Base-by-base conservation (phyloP, 2,888 invertebrate genomes). In the Oligia fasciuncula region DNA sequence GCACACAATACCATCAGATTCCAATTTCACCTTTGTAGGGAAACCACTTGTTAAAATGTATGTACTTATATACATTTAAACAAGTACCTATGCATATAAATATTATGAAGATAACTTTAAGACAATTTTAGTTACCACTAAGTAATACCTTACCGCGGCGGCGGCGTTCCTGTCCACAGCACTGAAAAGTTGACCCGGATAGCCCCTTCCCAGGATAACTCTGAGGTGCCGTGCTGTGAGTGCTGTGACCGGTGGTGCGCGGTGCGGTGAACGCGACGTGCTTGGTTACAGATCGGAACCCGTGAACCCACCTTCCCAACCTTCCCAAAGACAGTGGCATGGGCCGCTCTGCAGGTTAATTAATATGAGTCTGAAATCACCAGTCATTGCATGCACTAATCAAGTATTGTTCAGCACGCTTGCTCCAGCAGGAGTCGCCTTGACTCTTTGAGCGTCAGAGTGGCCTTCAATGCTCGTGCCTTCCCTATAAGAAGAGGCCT, bases 11-110 rank as follows among this genome's bases (percentile, higher is more conserved):
- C 46, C 40, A 40, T 29, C 9, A n/a, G 70, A 74, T 74, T 80
- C 74, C 67, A 67, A 67, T 74, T 80, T 74, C 80, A 62, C 74
- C 66, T 23, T 19, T n/a, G 70, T 43, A 66, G 54, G n/a, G n/a
- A 29, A 4, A 60, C 11, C 29, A 54, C 54, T 8, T 54, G 19
- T 54, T 54, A 23, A 23, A 54, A 54, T 19, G 19, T 43, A 43
- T 43, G 43, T 43, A 43, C 40, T 29, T 29, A 29, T 29, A 40
- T 40, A 40, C 40, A 3, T 40, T 29, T 29, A 29, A 29, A 29
- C 29, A 29, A 29, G 29, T 29, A 29, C 4, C 5, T 54, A 19
- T 54, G 19, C 6, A 54, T 54, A 17, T 19, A 23, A 43, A 43
- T 43, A 43, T 43, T 43, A 35, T 35, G 35, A 35, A 35, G 4